Evolutionary conservation across 2,113 vertebrate species (phyloP), one percentile per base, ranked within the genome.

Genomic region (Struthidea cinerea): DNA sequence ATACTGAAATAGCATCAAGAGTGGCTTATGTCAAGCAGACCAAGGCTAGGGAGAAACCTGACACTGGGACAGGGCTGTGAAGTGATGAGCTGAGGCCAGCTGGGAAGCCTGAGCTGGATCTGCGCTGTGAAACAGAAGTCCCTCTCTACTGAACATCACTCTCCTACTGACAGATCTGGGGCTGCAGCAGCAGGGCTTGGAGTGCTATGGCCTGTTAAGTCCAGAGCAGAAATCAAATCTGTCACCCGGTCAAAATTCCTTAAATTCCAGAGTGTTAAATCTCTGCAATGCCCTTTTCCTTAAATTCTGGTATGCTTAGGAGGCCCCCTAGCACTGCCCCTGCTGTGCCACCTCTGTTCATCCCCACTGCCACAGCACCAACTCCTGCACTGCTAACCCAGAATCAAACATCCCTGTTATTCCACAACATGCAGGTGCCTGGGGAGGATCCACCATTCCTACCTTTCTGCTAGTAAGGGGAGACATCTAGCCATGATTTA

Each of bases 1-100:
- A 33, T 20, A 77, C 94, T 32, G 71, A 96, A 96, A 97, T 95
- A 96, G 86, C 83, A 85, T 83, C 83, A 39, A 35, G 70, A 63
- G 90, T 46, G 90, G 59, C 55, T 77, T 60, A 30, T 59, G 59
- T 77, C 77, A 67, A 86, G 76, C 33, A 47, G 78, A 53, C 41
- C 17, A 41, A 56, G 49, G 75, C 90, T 53, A 19, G 71, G 71
- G 59, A 93, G 95, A 94, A 96, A 96, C 5, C 10, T 93, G 88
- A 95, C 63, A 46, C 92, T 57, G 47, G n/a, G 35, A 35, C 23
- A 63, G 47, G 61, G 67, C 55, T 90, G 83, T 2, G 4, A 94
- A 92, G 68, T 52, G 88, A 96, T 70, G 79, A 92, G 67, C 55
- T 90, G 88, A 49, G 32, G 3, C 92, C 90, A 96, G 90, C 94